phyloP scores from a whole-genome alignment of 1,140 invertebrate genomes.

The Zaprionus ornatus region DNA sequence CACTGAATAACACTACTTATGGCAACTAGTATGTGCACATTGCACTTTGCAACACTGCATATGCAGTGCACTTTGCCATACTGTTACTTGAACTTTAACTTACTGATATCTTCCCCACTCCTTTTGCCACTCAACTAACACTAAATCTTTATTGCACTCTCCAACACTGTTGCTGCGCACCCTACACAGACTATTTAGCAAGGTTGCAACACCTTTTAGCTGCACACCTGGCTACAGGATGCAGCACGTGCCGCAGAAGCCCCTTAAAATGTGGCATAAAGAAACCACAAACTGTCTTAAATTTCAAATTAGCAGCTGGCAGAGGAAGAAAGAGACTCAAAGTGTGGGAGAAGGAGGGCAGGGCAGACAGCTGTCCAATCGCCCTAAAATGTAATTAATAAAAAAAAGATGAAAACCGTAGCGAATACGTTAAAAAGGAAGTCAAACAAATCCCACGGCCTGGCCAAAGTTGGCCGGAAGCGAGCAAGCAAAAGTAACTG shows the following conservation, averaged over 20 bases:
- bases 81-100: too few relatives aligned
- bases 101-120: too few relatives aligned
- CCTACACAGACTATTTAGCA: background rate
- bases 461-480: slow-evolving; percentile 26
- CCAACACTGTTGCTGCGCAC: background rate
- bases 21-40: too few relatives aligned
- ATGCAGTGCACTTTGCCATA: too few relatives aligned
- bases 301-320: slow-evolving; percentile 71
- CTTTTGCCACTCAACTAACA: background rate
- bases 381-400: slow-evolving; percentile 61
- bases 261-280: slow-evolving; percentile 24
- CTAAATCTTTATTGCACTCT: background rate
- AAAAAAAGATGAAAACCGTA: slow-evolving; percentile 15
- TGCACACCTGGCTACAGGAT: slow-evolving; percentile 24
- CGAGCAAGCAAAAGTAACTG: slow-evolving; percentile 15
- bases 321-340: background rate
- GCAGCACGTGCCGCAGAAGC: slow-evolving; percentile 56
- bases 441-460: slow-evolving; percentile 46
- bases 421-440: slow-evolving; percentile 22
- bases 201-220: slow-evolving; percentile 18
- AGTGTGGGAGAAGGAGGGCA: background rate
- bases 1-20: too few relatives aligned
- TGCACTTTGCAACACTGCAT: too few relatives aligned
- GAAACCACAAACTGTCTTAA: slow-evolving; percentile 58
- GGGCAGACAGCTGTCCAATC: slow-evolving; percentile 39